A percentile compares a stretch with the other conserved stretches of the same genome.
These are phyloP conservation scores for Pseudeuparius sepicola DNA, from an alignment of 2,888 invertebrate species.

Conservation along the genomic window DNA sequence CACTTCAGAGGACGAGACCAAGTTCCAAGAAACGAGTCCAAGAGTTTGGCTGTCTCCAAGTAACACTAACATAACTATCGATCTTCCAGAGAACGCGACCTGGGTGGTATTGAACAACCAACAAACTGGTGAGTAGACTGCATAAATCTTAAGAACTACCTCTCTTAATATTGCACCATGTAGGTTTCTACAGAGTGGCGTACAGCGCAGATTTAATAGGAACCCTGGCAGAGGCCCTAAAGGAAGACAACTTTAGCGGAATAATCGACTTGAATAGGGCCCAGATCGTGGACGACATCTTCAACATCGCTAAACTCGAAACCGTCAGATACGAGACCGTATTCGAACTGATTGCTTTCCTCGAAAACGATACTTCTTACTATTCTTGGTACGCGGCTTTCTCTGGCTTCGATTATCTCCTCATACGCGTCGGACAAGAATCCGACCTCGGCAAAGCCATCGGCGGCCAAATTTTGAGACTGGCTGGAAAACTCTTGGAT, in stretches of 20 bases:
- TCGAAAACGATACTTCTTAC: slow-evolving; percentile 57
- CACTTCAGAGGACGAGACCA: slow-evolving; percentile 29
- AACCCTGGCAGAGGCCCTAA: slow-evolving; percentile 42
- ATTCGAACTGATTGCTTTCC: slow-evolving; percentile 55
- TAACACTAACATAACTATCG: slow-evolving; percentile 20
- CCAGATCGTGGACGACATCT: slow-evolving; percentile 65
- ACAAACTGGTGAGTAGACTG: slow-evolving; percentile 53
- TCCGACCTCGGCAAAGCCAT: slow-evolving; percentile 17
- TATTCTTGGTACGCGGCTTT: slow-evolving; percentile 63
- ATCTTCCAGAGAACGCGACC: slow-evolving; percentile 20
- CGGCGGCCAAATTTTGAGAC: slow-evolving; percentile 8
- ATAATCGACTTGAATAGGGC: slow-evolving; percentile 62
- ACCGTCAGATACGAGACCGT: slow-evolving; percentile 43
- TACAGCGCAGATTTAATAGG: slow-evolving; percentile 59
- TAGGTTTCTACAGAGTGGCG: slow-evolving; percentile 53
- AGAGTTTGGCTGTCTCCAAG: slow-evolving; percentile 41
- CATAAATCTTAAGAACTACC: no score
- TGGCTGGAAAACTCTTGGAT: slow-evolving; percentile 12
- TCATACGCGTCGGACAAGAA: slow-evolving; percentile 20
- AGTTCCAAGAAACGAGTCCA: slow-evolving; percentile 43
- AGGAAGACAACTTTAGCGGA: slow-evolving; percentile 34
- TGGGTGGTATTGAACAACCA: slow-evolving; percentile 58
- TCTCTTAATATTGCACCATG: no score
- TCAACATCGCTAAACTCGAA: slow-evolving; percentile 52
- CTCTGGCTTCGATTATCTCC: slow-evolving; percentile 23